Evolutionary conservation across 37 sponge, comb jelly and placozoan genomes (phyloP).

Genomic region (Ianthella basta): DNA sequence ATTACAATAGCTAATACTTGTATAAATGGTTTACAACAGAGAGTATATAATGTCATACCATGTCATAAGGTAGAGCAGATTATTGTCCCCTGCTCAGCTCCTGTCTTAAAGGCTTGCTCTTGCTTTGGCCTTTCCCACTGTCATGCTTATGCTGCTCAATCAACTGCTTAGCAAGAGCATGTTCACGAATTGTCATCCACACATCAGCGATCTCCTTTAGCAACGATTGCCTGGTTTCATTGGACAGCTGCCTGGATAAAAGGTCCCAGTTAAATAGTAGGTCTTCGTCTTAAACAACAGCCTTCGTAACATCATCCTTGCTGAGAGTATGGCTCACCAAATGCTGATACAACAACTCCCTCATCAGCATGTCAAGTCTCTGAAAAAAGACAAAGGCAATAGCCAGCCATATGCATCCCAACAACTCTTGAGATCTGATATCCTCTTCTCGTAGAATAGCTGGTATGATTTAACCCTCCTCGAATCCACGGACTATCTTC

Average conservation of each 20-base stretch:
- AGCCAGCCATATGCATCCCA: constrained; percentile 19
- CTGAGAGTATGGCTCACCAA: neutral
- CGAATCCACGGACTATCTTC: neutral
- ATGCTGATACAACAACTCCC: constrained; percentile 3
- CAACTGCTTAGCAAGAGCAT: constrained; percentile 17
- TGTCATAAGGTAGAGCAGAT: too few species aligned
- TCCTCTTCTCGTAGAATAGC: neutral
- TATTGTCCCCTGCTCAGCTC: too few species aligned
- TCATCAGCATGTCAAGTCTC: neutral
- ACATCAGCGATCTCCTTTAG: neutral
- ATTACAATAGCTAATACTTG: too few species aligned
- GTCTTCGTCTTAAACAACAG: neutral
- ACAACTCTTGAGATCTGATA: neutral
- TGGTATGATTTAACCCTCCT: constrained; percentile 4
- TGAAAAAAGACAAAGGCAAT: constrained; percentile 8
- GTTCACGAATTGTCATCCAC: constrained; percentile 22
- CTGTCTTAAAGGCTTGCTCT: too few species aligned
- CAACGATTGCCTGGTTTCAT: neutral
- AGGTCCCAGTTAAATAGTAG: constrained; percentile 10
- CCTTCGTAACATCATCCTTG: constrained; percentile 7
- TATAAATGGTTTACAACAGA: too few species aligned
- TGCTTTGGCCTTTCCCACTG: too few species aligned
- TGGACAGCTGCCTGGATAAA: constrained; percentile 21
- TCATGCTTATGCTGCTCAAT: too few species aligned
- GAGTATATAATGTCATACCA: too few species aligned